Percentiles rank a stretch among this genome's conserved stretches.
Conservation (phyloP, 2,888 invertebrate species). For the Melangyna quadrimaculata region DNA sequence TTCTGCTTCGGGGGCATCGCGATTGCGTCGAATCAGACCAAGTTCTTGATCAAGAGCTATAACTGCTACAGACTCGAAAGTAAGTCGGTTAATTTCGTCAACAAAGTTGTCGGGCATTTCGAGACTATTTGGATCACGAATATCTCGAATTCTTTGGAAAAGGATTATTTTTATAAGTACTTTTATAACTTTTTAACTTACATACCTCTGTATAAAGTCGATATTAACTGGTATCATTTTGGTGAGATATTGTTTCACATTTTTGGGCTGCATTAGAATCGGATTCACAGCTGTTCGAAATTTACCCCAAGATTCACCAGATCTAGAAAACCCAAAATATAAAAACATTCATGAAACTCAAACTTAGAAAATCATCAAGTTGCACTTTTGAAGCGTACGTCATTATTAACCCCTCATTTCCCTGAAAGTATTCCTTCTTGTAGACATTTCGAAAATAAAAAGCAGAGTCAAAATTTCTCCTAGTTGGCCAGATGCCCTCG, state of each 20-base stretch:
- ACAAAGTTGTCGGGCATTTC: constrained; percentile 80
- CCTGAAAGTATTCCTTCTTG: constrained; percentile 74
- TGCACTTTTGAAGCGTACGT: constrained; percentile 46
- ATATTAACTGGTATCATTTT: constrained; percentile 81
- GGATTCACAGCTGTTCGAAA: constrained; percentile 85
- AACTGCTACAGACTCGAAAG: constrained; percentile 81
- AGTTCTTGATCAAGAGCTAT: constrained; percentile 78
- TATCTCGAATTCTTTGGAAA: constrained; percentile 74
- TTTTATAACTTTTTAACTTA: neutral
- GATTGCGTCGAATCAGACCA: constrained; percentile 67
- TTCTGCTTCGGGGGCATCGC: constrained; percentile 74
- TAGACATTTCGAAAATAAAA: constrained; percentile 76
- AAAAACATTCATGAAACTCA: neutral
- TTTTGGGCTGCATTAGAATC: constrained; percentile 84
- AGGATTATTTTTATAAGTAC: neutral
- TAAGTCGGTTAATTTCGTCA: constrained; percentile 82
- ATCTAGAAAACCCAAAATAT: constrained; percentile 79
- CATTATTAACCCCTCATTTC: constrained; percentile 68
- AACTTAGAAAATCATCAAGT: no score
- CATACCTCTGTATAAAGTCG: constrained; percentile 73
- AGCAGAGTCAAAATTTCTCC: constrained; percentile 77
- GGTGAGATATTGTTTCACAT: constrained; percentile 81
- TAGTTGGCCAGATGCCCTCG: constrained; percentile 72
- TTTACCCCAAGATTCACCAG: constrained; percentile 85
- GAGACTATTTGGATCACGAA: constrained; percentile 72